Conservation (phyloP, 2,888 invertebrate genomes). For the Amblyteles armatorius region DNA sequence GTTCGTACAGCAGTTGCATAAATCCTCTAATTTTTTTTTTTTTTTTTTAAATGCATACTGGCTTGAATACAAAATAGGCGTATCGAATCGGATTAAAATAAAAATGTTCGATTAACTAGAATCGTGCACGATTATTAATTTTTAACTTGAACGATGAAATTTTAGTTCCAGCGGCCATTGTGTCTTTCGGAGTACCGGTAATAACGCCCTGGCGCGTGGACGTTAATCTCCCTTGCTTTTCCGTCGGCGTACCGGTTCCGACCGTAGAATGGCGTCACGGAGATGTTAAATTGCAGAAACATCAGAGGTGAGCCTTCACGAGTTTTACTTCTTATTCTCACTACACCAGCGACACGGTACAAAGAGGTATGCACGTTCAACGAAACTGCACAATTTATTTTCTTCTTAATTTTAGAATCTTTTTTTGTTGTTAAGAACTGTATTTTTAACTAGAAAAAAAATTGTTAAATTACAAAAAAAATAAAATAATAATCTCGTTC, state of each 20-base stretch:
- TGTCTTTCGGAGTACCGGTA: constrained; percentile 86
- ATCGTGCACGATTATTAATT: constrained; percentile 38
- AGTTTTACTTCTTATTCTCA: background rate
- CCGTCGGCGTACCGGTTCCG: constrained; percentile 86
- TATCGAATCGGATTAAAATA: background rate
- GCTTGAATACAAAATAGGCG: background rate
- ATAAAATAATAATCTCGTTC: background rate
- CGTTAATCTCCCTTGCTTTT: constrained; percentile 86
- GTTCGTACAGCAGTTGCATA: background rate
- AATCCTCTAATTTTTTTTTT: background rate
- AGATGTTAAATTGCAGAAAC: constrained; percentile 82
- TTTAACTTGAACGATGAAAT: constrained; percentile 56
- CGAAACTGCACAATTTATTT: no score
- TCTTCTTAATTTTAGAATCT: no score
- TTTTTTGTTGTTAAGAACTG: no score
- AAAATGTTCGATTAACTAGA: constrained; percentile 25
- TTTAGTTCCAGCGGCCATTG: constrained; percentile 86
- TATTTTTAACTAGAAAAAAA: no score
- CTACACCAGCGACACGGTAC: background rate
- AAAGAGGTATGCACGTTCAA: no score
- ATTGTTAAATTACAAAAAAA: no score
- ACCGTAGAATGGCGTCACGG: constrained; percentile 86
- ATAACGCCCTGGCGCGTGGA: constrained; percentile 86
- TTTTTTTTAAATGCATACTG: background rate
- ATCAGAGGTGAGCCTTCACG: constrained; percentile 78